Percentiles rank a stretch among this genome's conserved stretches.
Evolutionary conservation across 2,888 invertebrate genomes (phyloP).

Genomic region (Lathronympha strigana): DNA sequence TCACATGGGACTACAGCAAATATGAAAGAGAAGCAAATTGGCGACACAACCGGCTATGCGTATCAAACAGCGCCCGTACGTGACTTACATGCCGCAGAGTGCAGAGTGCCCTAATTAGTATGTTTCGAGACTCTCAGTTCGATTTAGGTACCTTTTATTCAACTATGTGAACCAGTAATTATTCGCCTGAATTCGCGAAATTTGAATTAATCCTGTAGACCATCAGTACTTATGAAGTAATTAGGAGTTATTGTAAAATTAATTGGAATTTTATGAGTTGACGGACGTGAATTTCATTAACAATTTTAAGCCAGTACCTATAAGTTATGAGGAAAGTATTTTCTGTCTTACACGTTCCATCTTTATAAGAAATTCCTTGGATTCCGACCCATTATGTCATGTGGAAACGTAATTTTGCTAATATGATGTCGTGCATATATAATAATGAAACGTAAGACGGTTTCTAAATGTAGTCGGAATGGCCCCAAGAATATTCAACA

Average conservation of each 20-base stretch:
- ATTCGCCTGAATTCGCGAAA: background rate
- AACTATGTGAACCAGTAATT: slow-evolving; percentile 2
- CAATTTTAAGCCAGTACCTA: background rate
- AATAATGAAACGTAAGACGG: too few relatives aligned
- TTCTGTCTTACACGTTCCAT: background rate
- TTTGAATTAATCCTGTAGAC: background rate
- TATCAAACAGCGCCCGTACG: slow-evolving; percentile 9
- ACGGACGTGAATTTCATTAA: background rate
- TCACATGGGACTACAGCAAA: too few relatives aligned
- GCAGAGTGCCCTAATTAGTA: slow-evolving; percentile 15
- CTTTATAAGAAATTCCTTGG: too few relatives aligned
- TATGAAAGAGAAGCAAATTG: background rate
- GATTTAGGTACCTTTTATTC: background rate
- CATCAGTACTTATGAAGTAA: background rate
- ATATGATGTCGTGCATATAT: too few relatives aligned
- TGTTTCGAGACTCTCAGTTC: background rate
- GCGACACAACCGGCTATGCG: background rate
- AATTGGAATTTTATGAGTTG: background rate
- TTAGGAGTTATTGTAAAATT: background rate
- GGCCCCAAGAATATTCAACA: too few relatives aligned
- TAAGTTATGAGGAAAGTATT: background rate
- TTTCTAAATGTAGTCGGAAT: too few relatives aligned
- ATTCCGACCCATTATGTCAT: too few relatives aligned
- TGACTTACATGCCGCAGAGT: slow-evolving; percentile 6
- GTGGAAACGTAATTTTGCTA: too few relatives aligned